Conservation (phyloP, 2,888 invertebrate genomes). For the Sceliomorpha sp. region DNA sequence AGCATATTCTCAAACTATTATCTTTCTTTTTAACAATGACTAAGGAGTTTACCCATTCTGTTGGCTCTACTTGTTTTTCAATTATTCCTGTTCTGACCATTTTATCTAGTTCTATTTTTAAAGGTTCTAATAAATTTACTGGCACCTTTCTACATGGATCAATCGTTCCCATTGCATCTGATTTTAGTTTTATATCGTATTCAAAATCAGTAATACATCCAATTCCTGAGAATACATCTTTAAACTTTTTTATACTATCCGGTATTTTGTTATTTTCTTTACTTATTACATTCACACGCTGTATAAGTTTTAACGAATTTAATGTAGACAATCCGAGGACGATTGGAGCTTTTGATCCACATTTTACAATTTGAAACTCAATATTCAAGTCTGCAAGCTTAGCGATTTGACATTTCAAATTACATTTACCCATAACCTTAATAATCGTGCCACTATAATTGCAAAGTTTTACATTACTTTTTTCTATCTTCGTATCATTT, state of each 20-base stretch:
- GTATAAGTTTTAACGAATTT: conserved; percentile 30
- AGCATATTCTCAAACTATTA: conserved; percentile 5
- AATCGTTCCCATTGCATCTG: conserved; percentile 28
- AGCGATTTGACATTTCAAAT: conserved; percentile 15
- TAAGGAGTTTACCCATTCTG: conserved; percentile 4
- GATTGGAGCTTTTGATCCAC: conserved; percentile 19
- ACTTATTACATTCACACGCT: conserved; percentile 16
- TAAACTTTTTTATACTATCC: conserved; percentile 23
- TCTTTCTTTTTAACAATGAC: conserved; percentile 5
- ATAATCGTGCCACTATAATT: conserved; percentile 10
- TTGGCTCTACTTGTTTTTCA: conserved; percentile 12
- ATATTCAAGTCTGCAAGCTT: conserved; percentile 6
- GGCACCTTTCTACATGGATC: conserved; percentile 42
- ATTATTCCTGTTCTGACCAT: conserved; percentile 21
- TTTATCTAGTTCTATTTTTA: conserved; percentile 31
- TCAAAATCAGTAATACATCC: conserved; percentile 41
- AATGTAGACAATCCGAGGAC: conserved; percentile 18
- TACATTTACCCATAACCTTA: conserved; percentile 12
- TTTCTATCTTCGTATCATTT: conserved; percentile 1
- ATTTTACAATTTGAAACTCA: conserved; percentile 14
- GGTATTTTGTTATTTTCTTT: conserved; percentile 8
- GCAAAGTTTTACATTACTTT: not conserved
- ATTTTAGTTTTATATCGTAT: conserved; percentile 49
- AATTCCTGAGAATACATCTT: conserved; percentile 36
- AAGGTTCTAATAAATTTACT: conserved; percentile 18